Evolutionary conservation across 2,797 vertebrate species (phyloP).

Genomic region (Alectoris magna): DNA sequence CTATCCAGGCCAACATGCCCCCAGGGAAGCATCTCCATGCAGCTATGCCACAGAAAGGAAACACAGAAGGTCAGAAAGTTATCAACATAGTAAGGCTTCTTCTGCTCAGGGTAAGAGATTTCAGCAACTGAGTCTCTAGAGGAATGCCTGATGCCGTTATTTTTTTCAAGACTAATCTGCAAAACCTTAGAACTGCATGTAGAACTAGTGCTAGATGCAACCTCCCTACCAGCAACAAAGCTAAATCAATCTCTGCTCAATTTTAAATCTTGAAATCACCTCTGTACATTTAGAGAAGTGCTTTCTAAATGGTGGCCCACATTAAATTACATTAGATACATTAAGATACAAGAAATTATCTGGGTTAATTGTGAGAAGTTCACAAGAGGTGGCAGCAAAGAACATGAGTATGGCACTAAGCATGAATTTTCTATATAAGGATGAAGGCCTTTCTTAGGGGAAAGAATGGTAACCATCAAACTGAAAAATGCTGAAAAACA

Average conservation of each 20-base stretch:
- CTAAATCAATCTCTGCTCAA: background rate
- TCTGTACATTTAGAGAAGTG: background rate
- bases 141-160: background rate
- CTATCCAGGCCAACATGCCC: conserved; percentile 27
- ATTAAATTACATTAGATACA: background rate
- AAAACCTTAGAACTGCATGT: background rate
- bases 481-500: background rate
- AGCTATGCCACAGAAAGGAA: background rate
- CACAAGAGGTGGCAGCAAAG: background rate
- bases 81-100: background rate
- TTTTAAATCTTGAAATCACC: background rate
- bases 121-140: background rate
- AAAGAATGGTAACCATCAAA: background rate
- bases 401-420: background rate
- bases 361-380: background rate
- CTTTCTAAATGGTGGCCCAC: background rate
- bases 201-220: conserved; percentile 45
- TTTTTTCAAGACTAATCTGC: background rate
- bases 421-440: background rate
- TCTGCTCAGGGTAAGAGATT: background rate
- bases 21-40: background rate
- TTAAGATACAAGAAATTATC: background rate
- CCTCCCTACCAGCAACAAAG: conserved; percentile 12
- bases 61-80: background rate
- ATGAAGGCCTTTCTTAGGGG: background rate